Conservation (phyloP, 2,888 invertebrate genomes). For the Tetragonisca angustula region DNA sequence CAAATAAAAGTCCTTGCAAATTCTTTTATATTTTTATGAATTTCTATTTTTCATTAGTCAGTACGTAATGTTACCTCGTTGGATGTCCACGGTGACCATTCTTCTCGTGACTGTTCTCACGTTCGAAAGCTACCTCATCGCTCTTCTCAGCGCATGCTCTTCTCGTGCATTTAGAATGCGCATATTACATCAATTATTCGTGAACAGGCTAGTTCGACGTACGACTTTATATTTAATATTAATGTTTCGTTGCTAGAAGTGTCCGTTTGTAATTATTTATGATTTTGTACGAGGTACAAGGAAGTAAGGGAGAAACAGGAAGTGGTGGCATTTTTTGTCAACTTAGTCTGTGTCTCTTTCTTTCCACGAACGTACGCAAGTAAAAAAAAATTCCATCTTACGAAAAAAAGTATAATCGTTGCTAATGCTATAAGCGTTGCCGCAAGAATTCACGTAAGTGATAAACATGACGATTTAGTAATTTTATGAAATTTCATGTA, state of each 20-base stretch:
- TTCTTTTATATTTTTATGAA: neutral
- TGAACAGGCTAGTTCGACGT: neutral
- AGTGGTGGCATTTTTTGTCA: neutral
- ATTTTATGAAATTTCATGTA: too few species aligned
- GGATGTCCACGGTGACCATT: slow-evolving; percentile 12
- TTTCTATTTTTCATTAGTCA: too few species aligned
- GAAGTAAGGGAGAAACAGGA: neutral
- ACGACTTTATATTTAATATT: neutral
- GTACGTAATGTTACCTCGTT: slow-evolving; percentile 34
- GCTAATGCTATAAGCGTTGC: neutral
- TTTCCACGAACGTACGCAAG: neutral
- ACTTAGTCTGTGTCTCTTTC: neutral
- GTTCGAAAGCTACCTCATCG: slow-evolving; percentile 4
- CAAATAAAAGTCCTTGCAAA: neutral
- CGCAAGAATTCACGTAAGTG: too few species aligned
- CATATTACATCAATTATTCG: slow-evolving; percentile 24
- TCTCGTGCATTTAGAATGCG: neutral
- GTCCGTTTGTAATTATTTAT: neutral
- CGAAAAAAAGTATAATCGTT: neutral
- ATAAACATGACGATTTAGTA: too few species aligned
- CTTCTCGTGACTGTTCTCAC: slow-evolving; percentile 10
- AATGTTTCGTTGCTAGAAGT: neutral
- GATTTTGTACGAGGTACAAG: neutral
- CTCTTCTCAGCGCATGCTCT: slow-evolving; percentile 41
- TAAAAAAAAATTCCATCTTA: neutral